These are phyloP conservation scores for Sylvietta virens DNA, from an alignment of 2,113 vertebrate species.

Conservation along the genomic window DNA sequence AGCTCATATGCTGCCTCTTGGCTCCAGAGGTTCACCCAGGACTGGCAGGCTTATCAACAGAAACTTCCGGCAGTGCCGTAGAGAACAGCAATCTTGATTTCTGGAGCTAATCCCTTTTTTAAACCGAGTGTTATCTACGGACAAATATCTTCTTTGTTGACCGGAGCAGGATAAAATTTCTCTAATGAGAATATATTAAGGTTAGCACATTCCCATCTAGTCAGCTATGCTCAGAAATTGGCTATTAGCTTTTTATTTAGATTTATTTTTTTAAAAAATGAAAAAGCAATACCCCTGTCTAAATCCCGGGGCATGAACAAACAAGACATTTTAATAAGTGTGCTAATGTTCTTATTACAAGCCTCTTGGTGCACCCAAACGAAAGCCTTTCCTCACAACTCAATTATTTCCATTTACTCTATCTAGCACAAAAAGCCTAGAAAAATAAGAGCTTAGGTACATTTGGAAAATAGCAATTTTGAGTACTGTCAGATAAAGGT, in stretches of 20 bases:
- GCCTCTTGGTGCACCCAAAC: neutral
- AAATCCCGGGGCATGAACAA: neutral
- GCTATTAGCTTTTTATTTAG: constrained; percentile 31
- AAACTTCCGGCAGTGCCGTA: neutral
- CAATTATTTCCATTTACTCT: constrained; percentile 30
- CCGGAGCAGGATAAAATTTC: neutral
- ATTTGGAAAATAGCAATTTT: neutral
- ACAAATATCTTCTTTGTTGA: neutral
- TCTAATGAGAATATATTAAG: constrained; percentile 26
- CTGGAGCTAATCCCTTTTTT: neutral
- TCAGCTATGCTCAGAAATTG: constrained; percentile 26
- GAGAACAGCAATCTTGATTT: neutral
- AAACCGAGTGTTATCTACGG: neutral
- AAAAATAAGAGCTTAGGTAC: neutral
- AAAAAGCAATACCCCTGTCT: neutral
- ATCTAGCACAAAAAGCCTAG: neutral
- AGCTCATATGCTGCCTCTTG: neutral
- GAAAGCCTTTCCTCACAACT: neutral
- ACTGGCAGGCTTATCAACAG: neutral
- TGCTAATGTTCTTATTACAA: constrained; percentile 32
- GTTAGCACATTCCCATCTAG: neutral
- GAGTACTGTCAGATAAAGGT: neutral
- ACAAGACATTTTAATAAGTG: constrained; percentile 48
- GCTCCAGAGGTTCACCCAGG: neutral
- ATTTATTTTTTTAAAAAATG: neutral